These are phyloP conservation scores for Intoshia linei DNA, from an alignment of 1,140 invertebrate genomes.

Conservation along the genomic window DNA sequence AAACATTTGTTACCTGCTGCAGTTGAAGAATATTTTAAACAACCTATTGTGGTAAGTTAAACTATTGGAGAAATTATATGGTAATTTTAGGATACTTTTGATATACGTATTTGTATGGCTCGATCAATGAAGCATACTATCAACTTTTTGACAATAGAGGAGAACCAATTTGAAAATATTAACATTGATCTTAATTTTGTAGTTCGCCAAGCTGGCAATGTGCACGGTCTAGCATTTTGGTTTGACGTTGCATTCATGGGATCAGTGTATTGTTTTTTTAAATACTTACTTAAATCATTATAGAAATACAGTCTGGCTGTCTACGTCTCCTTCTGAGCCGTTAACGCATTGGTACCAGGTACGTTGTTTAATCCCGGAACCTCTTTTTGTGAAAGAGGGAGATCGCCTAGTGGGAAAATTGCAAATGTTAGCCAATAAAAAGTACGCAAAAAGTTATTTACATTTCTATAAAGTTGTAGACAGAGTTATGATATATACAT, in stretches of 20 bases:
- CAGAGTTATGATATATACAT: slow-evolving; percentile 98
- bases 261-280: slow-evolving; percentile 23
- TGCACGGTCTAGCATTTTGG: slow-evolving; percentile 93
- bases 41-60: slow-evolving; percentile 46
- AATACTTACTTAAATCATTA: slow-evolving; percentile 3
- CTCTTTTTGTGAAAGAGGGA: slow-evolving; percentile 67
- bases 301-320: slow-evolving; percentile 59
- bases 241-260: slow-evolving; percentile 97
- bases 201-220: slow-evolving; percentile 56
- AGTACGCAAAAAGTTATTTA: slow-evolving; percentile 23
- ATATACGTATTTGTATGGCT: slow-evolving; percentile 76
- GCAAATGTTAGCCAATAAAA: slow-evolving; percentile 56
- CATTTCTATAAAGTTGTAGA: slow-evolving; percentile 23
- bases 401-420: slow-evolving; percentile 57
- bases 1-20: slow-evolving; percentile 55
- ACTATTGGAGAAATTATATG: too few relatives aligned
- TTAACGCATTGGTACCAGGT: slow-evolving; percentile 99
- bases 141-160: slow-evolving; percentile 62
- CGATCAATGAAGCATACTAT: slow-evolving; percentile 71
- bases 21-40: slow-evolving; percentile 80
- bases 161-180: slow-evolving; percentile 71
- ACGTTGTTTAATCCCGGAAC: slow-evolving; percentile 59
- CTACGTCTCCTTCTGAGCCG: slow-evolving; percentile 88
- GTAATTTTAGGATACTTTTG: slow-evolving; percentile 50
- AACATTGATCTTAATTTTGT: slow-evolving; percentile 73